Evolutionary conservation across 2,888 invertebrate species (phyloP), one percentile per base, ranked within the genome.

Genomic region (Chrysina gloriosa): DNA sequence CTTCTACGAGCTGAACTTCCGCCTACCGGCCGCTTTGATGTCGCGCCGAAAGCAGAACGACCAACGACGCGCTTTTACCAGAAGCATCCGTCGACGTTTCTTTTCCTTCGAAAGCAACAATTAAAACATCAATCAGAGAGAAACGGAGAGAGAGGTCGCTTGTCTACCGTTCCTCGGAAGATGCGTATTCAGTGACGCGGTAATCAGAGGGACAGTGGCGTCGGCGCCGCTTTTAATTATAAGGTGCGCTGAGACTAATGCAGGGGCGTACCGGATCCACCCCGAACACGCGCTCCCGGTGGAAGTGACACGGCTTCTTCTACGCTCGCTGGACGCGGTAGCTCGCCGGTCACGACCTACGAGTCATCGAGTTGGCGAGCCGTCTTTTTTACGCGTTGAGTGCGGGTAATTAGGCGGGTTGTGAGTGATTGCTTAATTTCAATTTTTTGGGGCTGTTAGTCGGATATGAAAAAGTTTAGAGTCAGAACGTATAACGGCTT

Each of bases 201-300:
- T 23, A 27, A 23, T 14, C n/a, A 61, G 27, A 45, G 67, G 67
- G 58, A 73, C 71, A 71, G 74, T 70, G 71, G 71, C 70, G 58
- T 42, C 58, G 70, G 74, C 70, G 68, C 68, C 69, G 56, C 56
- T 29, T 63, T 71, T 75, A 75, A 74, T 75, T 74, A 75, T 71
- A 73, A 73, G 73, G 70, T 70, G 71, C 69, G 63, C 61, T 68
- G 64, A 69, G 70, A 52, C 72, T 71, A 73, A 73, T 72, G 74
- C 74, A 74, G 72, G 71, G 74, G 76, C 72, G 74, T 72, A 69
- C 61, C 69, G 56, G 65, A 63, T 48, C 68, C 70, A 69, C 70
- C 72, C 72, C 72, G 69, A 63, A 69, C 73, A 73, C 73, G 72
- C 75, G 72, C 74, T 68, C 72, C 65, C 66, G n/a, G n/a, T n/a